These are phyloP conservation scores for Iguana delicatissima DNA, from an alignment of 2,797 vertebrate genomes.

Conservation along the genomic window DNA sequence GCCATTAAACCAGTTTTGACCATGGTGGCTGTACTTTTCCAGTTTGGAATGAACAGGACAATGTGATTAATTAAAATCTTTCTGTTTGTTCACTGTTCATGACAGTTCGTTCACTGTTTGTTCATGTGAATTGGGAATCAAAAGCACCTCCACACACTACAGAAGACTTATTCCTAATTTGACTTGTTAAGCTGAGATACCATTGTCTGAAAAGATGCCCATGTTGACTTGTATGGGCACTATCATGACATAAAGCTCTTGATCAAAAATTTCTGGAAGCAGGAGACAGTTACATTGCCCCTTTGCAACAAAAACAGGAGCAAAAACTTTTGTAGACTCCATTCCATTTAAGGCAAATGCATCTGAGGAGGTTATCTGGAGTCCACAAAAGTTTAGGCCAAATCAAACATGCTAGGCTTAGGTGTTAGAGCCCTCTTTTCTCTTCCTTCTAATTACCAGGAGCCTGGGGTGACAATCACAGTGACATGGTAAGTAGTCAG, in stretches of 20 bases:
- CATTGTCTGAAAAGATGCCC: not conserved
- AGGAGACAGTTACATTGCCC: too few species aligned
- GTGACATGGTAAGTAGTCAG: not conserved
- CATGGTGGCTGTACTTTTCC: not conserved
- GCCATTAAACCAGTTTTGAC: not conserved
- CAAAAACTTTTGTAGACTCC: too few species aligned
- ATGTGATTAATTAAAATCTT: not conserved
- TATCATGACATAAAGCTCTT: not conserved
- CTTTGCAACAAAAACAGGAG: too few species aligned
- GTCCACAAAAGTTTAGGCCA: too few species aligned
- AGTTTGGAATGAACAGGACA: not conserved
- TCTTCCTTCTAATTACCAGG: not conserved
- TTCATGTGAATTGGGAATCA: not conserved
- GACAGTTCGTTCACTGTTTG: too few species aligned
- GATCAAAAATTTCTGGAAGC: conserved; percentile 6
- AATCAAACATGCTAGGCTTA: too few species aligned
- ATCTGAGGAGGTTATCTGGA: too few species aligned
- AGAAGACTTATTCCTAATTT: not conserved
- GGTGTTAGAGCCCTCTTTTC: too few species aligned
- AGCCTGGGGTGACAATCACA: not conserved
- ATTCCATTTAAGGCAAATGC: too few species aligned
- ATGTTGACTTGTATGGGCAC: not conserved
- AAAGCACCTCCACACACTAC: not conserved
- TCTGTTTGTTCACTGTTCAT: not conserved
- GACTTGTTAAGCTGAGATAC: not conserved